Base-by-base conservation (phyloP, 2,113 vertebrate species). In the Erythrocercus mccallii region DNA sequence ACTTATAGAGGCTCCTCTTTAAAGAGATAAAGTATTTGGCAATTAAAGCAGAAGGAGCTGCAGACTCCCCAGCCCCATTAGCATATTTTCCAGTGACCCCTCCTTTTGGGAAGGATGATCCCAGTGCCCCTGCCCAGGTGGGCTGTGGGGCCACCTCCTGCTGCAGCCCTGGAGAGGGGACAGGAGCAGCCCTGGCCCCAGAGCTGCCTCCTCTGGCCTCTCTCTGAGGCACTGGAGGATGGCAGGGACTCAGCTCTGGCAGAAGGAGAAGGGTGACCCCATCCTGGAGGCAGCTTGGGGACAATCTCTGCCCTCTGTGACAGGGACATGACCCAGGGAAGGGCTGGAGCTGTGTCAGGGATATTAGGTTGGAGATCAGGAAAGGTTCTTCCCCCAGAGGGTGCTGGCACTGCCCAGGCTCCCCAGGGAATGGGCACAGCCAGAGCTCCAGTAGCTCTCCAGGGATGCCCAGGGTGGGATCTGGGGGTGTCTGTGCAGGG, bases 11-110 rank as follows among this genome's bases (percentile, higher is more conserved):
- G 31, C 50, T 86, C 73, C 48, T 91, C 80, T 95, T 73, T 81
- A 88, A 95, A 73, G 90, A 90, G 90, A 89, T 93, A 83, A 92
- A 95, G 38, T 60, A 81, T 72, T 44, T 81, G 86, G 90, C 96
- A 96, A 95, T 90, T 95, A 96, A 79, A 70, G 73, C 58, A 6
- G 45, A 3, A 48, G 48, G 56, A 82, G 44, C 91, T 82, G 81
- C 69, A 48, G 88, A 8, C 40, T 76, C 71, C 2, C n/a, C 37
- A 15, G 76, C 24, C 28, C 31, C 58, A 30, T 58, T 18, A 62
- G 14, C 44, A 9, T 7, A 23, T 81, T 89, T 54, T 13, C 72
- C 79, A 78, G 40, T 22, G 13, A 60, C 42, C 45, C 38, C n/a
- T 90, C 48, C 2, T 60, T 57, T 14, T 1, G 38, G 76, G n/a